phyloP scores from a whole-genome alignment of 2,888 invertebrate genomes.

The Ptychoptera albimana region DNA sequence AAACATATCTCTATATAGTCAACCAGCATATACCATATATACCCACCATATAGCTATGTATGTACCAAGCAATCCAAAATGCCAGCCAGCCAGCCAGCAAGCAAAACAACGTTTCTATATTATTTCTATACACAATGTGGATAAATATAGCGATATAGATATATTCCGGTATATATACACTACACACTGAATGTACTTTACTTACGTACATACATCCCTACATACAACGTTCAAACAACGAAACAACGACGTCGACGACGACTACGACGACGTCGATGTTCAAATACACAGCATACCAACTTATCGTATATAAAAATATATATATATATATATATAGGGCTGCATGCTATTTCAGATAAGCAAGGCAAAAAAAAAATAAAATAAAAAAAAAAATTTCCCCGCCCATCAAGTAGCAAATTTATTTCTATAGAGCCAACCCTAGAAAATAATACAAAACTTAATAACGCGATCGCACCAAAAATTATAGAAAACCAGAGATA shows the following conservation, averaged over 20 bases:
- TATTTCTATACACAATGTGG: no score
- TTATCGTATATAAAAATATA: background rate
- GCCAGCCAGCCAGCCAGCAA: no score
- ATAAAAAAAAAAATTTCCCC: no score
- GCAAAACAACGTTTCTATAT: no score
- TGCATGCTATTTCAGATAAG: conserved; percentile 15
- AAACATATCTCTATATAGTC: no score
- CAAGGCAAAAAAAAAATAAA: conserved; percentile 9
- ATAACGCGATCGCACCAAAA: conserved; percentile 2
- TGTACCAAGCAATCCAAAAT: no score
- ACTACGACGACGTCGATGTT: no score
- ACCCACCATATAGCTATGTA: no score
- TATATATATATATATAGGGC: conserved; percentile 9
- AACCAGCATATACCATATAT: no score
- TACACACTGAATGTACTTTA: background rate
- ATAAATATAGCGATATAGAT: no score
- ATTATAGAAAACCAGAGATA: conserved; percentile 2
- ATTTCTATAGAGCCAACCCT: conserved; percentile 1
- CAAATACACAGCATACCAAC: background rate
- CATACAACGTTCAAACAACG: background rate
- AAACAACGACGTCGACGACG: background rate
- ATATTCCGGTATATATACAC: no score
- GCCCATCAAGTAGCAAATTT: conserved; percentile 1
- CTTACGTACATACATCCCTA: background rate
- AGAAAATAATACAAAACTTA: conserved; percentile 2